phyloP scores from a whole-genome alignment of 2,797 vertebrate genomes.

The Argentina silus region DNA sequence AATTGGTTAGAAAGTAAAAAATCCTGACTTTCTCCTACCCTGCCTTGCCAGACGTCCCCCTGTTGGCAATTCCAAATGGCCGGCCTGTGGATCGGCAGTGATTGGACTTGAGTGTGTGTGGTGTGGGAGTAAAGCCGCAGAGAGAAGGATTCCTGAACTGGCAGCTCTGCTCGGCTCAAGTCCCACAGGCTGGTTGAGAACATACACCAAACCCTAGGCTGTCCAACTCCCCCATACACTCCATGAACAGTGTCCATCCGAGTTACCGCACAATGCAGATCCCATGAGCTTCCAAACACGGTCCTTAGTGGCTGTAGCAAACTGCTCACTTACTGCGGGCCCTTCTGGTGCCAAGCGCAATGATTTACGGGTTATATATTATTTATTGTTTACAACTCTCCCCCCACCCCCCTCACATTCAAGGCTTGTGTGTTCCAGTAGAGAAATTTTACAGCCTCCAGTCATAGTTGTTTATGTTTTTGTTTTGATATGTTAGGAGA shows the following conservation, averaged over 20 bases:
- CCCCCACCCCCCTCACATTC: conserved; percentile 57
- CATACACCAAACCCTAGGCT: neutral
- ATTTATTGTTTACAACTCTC: conserved; percentile 62
- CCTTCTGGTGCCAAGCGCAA: conserved; percentile 34
- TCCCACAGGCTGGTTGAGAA: neutral
- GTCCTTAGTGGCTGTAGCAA: conserved; percentile 40
- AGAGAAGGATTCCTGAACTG: neutral
- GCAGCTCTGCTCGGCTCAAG: neutral
- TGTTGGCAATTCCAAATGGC: neutral
- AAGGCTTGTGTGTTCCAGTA: conserved; percentile 53
- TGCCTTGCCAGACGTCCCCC: neutral
- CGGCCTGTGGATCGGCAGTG: neutral
- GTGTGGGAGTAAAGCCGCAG: neutral
- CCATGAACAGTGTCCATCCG: neutral
- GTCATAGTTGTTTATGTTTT: conserved; percentile 54
- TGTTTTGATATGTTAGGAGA: conserved; percentile 4
- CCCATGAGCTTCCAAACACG: conserved; percentile 4
- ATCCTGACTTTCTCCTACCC: neutral
- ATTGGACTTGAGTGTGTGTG: neutral
- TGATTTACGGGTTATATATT: conserved; percentile 57
- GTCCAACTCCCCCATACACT: neutral
- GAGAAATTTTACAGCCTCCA: conserved; percentile 53
- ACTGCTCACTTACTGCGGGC: conserved; percentile 42
- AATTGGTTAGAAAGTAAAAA: neutral
- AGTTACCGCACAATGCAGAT: neutral